These are phyloP conservation scores for Artibeus lituratus DNA, from an alignment of 2,797 vertebrate species.

Conservation along the genomic window DNA sequence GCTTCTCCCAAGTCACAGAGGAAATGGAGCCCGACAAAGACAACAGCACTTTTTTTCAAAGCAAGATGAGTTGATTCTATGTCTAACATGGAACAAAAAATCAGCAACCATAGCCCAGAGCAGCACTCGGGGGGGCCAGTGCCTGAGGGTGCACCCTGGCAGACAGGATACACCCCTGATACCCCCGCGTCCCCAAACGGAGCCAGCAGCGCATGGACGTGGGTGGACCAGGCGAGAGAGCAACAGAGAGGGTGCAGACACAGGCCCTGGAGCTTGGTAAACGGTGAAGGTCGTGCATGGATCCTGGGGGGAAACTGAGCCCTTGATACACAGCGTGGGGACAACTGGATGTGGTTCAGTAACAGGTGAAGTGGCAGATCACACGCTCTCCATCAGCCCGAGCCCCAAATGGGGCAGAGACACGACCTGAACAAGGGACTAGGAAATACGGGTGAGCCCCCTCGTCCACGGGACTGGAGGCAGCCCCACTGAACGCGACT, in stretches of 20 bases:
- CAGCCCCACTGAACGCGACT: background rate
- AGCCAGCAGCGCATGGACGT: background rate
- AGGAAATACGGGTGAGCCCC: background rate
- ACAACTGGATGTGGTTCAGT: background rate
- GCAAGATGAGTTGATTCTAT: background rate
- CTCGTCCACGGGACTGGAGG: background rate
- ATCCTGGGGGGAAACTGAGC: no score
- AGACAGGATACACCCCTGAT: background rate
- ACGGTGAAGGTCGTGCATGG: background rate
- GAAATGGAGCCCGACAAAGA: background rate
- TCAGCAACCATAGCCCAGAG: background rate
- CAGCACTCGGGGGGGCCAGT: background rate
- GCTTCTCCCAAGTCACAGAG: background rate
- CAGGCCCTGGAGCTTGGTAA: background rate
- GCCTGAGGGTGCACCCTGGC: rapidly evolving
- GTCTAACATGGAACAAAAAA: background rate
- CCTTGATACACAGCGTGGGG: background rate
- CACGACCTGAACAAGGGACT: background rate
- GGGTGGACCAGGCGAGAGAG: no score
- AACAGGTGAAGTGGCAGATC: background rate
- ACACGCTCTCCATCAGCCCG: background rate
- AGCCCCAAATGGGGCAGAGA: background rate
- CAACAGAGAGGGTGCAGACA: background rate
- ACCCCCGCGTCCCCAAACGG: background rate
- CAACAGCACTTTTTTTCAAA: background rate